Conservation (phyloP, 2,888 invertebrate genomes). For the Herminia tarsipennalis region DNA sequence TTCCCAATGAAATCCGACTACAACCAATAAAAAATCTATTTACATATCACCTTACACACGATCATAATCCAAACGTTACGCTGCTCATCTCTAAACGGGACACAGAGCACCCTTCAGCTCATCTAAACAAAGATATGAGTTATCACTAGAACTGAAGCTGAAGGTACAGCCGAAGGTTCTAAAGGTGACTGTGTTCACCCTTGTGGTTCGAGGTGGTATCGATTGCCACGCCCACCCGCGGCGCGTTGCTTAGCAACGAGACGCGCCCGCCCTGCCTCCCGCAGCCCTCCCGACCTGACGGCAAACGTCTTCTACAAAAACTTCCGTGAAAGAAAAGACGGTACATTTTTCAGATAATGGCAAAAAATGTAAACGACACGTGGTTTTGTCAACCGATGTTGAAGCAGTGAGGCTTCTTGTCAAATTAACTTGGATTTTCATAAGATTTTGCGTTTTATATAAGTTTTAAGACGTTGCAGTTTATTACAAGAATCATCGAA, state of each 20-base stretch:
- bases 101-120: not conserved
- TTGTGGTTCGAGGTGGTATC: conserved; percentile 83
- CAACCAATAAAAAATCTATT: too few species aligned
- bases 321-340: conserved; percentile 16
- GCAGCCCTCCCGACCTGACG: conserved; percentile 48
- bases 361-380: not conserved
- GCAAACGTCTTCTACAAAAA: conserved; percentile 44
- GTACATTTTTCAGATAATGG: not conserved
- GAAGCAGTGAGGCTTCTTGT: too few species aligned
- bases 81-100: too few species aligned
- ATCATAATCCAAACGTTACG: too few species aligned
- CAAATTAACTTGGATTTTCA: too few species aligned
- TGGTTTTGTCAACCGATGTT: not conserved
- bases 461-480: too few species aligned
- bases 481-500: too few species aligned
- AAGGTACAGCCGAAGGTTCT: conserved; percentile 21
- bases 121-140: conserved; percentile 30
- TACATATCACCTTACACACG: too few species aligned
- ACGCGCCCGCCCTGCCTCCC: conserved; percentile 44
- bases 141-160: conserved; percentile 46
- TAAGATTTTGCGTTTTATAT: too few species aligned
- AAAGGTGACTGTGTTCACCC: conserved; percentile 55
- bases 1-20: too few species aligned
- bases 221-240: conserved; percentile 89
- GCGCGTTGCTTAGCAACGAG: conserved; percentile 84